Conservation (phyloP, 1,140 invertebrate species). For the Microplitis demolitor region DNA sequence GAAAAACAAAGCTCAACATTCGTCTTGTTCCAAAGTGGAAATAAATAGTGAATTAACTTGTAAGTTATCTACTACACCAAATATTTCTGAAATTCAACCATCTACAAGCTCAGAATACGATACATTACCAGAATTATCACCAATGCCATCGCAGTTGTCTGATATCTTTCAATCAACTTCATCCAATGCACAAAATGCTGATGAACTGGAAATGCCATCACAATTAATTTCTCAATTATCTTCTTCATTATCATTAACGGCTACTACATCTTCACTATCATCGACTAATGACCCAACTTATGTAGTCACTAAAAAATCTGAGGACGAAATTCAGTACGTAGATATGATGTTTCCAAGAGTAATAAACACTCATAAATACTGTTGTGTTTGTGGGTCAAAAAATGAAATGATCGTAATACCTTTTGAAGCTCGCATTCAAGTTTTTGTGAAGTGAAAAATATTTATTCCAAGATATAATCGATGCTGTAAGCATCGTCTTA, state of each 20-base stretch:
- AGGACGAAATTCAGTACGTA: background rate
- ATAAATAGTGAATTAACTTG: background rate
- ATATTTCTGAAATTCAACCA: conserved; percentile 1
- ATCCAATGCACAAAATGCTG: no score
- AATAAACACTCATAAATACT: background rate
- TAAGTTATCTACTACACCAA: background rate
- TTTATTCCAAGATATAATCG: conserved; percentile 28
- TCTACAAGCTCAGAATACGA: conserved; percentile 7
- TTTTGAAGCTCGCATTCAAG: no score
- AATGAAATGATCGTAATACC: no score
- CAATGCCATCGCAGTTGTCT: background rate
- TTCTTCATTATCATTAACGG: conserved; percentile 20
- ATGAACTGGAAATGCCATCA: conserved; percentile 14
- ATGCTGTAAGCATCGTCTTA: conserved; percentile 28
- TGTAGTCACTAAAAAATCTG: background rate
- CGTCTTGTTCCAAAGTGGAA: background rate
- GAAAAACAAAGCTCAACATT: background rate
- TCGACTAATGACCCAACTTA: background rate
- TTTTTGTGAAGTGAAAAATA: conserved; percentile 10
- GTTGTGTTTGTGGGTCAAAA: background rate
- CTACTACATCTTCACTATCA: background rate
- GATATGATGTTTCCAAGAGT: background rate
- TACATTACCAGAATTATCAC: background rate
- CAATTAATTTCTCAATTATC: conserved; percentile 28
- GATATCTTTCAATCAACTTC: conserved; percentile 3